Percentiles rank a stretch among this genome's conserved stretches.
These are phyloP conservation scores for Lepus europaeus DNA, from an alignment of 2,113 vertebrate genomes.

Conservation along the genomic window DNA sequence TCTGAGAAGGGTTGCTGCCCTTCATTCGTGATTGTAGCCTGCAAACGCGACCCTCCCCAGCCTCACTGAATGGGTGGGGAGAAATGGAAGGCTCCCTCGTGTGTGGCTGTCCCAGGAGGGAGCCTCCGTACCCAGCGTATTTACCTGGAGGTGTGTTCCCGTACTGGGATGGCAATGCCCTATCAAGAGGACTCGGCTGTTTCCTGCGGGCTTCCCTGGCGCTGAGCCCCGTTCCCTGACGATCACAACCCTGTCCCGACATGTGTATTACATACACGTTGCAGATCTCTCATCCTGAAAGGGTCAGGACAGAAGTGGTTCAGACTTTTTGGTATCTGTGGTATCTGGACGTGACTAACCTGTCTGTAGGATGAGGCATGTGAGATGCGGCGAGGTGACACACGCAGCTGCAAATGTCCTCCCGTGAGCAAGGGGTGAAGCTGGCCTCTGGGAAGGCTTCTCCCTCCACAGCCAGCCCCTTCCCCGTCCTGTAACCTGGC, in stretches of 20 bases:
- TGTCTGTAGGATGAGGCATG: not conserved
- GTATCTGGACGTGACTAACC: not conserved
- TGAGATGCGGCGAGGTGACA: not conserved
- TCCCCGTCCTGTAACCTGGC: fast-evolving
- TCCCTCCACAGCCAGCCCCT: not conserved
- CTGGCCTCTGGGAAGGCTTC: not conserved
- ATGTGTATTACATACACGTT: too few species aligned
- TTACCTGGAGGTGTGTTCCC: not conserved
- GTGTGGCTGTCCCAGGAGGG: not conserved
- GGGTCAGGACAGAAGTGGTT: not conserved
- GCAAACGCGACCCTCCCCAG: not conserved
- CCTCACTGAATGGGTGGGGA: not conserved
- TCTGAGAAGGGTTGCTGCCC: not conserved
- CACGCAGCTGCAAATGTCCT: not conserved
- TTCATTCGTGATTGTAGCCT: not conserved
- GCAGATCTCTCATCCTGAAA: not conserved
- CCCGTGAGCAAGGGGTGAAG: not conserved
- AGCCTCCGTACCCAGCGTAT: not conserved
- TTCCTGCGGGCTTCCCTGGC: not conserved
- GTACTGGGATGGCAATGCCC: not conserved
- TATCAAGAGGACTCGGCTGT: too few species aligned
- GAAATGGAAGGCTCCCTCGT: not conserved
- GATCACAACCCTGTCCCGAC: not conserved
- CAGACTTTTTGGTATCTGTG: not conserved
- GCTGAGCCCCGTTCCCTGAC: not conserved